A percentile compares a stretch with the other conserved stretches of the same genome.
Evolutionary conservation across 2,888 invertebrate genomes (phyloP).

Genomic region (Drosophila nr. perissopoda): DNA sequence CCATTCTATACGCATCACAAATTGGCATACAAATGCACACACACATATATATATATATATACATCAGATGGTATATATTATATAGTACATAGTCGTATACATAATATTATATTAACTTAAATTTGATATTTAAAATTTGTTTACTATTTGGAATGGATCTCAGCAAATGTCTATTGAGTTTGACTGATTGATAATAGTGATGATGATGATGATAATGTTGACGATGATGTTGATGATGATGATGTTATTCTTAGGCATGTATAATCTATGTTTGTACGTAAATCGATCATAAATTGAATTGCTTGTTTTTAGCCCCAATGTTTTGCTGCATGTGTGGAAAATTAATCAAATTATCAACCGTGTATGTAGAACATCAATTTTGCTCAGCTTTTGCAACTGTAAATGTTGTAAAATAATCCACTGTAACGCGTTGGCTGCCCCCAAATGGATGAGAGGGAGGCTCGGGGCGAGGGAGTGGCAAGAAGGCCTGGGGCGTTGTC

Average conservation of each 20-base stretch:
- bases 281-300: conserved; percentile 13
- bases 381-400: conserved; percentile 11
- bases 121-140: not conserved
- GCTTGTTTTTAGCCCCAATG: conserved; percentile 25
- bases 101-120: not conserved
- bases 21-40: conserved; percentile 23
- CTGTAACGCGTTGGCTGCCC: not conserved
- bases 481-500: conserved; percentile 26
- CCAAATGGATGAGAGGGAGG: not conserved
- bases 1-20: conserved; percentile 21
- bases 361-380: conserved; percentile 24
- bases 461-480: not conserved
- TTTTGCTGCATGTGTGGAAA: conserved; percentile 31
- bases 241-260: not conserved
- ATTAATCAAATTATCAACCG: conserved; percentile 65
- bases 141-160: not conserved
- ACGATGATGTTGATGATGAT: not conserved
- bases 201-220: not conserved
- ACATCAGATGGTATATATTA: not conserved
- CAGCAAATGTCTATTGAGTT: not conserved
- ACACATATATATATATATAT: not conserved
- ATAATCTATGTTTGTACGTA: not conserved
- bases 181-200: not conserved
- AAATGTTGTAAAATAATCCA: conserved; percentile 33
- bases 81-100: not conserved